Base-by-base conservation (phyloP, 2,113 vertebrate genomes). In the Siphamia tubifer region DNA sequence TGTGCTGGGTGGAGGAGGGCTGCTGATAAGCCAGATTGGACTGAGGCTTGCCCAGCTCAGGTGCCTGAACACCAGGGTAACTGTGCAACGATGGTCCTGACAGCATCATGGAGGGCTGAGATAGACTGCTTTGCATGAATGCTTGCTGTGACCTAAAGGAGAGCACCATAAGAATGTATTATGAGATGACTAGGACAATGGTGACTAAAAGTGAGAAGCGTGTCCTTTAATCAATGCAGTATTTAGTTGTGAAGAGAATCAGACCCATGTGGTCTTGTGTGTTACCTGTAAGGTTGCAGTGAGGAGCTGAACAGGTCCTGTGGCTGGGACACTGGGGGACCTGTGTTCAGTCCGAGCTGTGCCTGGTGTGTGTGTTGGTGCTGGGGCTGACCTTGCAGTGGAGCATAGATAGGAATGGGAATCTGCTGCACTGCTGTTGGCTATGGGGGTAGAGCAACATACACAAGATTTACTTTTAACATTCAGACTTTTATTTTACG, bases 381-480 rank as follows among this genome's bases (percentile, higher is more conserved):
- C 91, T 82, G 96, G 72, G 86, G 91, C 72, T 98, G 97, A 16
- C 96, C 94, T 83, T 98, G 98, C 28, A 98, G 91, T 1, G 98
- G 96, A 30, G 96, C 98, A 49, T 98, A 99, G 71, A 99, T 98
- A 8, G 97, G 96, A 52, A 99, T 99, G 20, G 98, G 97, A 72
- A 98, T 99, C 90, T 98, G 97, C 87, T 96, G 95, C 79, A 97
- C 96, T 4, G 95, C 95, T 54, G 96, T 87, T 28, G 95, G 94
- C 96, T 96, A 68, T 4, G 74, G 1, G n/a, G 74, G 48, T 4
- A 23, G 24, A 28, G 6, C 23, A 35, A 61, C 0, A 39, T 0
- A 20, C 3, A 47, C 4, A 13, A 8, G 8, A 27, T 58, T 54
- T 13, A 35, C 2, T 2, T 39, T 31, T 2, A 24, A 32, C 1